These are phyloP conservation scores for Aeoliscus strigatus DNA, from an alignment of 2,797 vertebrate species.

Conservation along the genomic window DNA sequence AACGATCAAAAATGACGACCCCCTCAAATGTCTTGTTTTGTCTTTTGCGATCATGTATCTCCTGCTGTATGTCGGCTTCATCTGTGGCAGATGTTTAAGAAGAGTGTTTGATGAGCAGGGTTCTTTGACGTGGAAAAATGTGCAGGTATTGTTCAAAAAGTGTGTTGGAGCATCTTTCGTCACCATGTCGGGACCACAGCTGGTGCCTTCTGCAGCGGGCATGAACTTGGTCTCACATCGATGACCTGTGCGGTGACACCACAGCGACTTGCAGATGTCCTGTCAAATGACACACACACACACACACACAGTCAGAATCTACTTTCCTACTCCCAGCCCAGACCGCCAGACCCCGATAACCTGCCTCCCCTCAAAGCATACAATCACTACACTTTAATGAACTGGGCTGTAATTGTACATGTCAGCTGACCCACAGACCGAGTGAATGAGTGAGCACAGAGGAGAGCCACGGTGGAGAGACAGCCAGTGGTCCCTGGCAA, in stretches of 20 bases:
- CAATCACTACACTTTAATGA: constrained; percentile 61
- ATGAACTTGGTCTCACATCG: constrained; percentile 98
- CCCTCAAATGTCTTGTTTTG: too few relatives aligned
- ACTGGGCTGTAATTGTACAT: constrained; percentile 54
- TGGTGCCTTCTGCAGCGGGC: constrained; percentile 95
- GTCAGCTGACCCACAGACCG: constrained; percentile 61
- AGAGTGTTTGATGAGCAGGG: too few relatives aligned
- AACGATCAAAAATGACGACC: too few relatives aligned
- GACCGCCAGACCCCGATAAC: constrained; percentile 28
- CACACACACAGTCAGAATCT: too few relatives aligned
- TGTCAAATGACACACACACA: constrained; percentile 61
- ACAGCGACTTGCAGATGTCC: constrained; percentile 98
- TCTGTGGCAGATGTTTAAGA: too few relatives aligned
- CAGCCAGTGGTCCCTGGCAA: constrained; percentile 56
- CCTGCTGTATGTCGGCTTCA: too few relatives aligned
- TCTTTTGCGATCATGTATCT: too few relatives aligned
- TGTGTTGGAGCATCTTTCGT: constrained; percentile 50
- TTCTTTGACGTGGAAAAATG: too few relatives aligned
- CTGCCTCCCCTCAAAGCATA: constrained; percentile 43
- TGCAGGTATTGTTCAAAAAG: too few relatives aligned
- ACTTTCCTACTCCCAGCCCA: too few relatives aligned
- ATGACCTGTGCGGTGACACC: constrained; percentile 92
- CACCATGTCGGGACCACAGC: constrained; percentile 92
- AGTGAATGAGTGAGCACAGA: constrained; percentile 44
- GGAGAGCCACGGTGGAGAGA: constrained; percentile 52